These are phyloP conservation scores for Synergus itoensis DNA, from an alignment of 2,888 invertebrate species.

Conservation along the genomic window DNA sequence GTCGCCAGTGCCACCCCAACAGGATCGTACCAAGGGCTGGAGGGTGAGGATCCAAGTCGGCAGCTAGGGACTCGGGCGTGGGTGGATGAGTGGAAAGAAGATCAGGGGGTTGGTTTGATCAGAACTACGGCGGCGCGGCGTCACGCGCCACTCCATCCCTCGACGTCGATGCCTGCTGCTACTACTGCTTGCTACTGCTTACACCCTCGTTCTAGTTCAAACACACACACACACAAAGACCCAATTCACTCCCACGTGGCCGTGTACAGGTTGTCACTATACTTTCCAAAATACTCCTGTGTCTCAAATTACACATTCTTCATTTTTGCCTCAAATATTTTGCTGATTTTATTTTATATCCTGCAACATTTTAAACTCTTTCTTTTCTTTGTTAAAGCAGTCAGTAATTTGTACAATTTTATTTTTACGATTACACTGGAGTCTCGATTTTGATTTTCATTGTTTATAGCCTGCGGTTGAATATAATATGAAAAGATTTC, in stretches of 20 bases:
- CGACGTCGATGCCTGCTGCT: constrained; percentile 52
- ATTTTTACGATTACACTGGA: no score
- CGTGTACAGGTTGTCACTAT: constrained; percentile 4
- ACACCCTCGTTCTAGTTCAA: constrained; percentile 47
- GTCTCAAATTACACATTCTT: neutral
- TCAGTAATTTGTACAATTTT: no score
- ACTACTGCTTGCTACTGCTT: constrained; percentile 36
- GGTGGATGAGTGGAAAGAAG: constrained; percentile 9
- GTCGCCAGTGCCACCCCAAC: constrained; percentile 51
- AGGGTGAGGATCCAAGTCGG: constrained; percentile 37
- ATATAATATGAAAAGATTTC: no score
- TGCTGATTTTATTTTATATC: neutral
- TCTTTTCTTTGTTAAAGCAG: no score
- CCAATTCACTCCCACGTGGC: neutral
- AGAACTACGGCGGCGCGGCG: constrained; percentile 47
- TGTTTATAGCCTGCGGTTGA: no score
- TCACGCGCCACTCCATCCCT: constrained; percentile 53
- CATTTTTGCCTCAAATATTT: neutral
- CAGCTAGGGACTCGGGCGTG: constrained; percentile 1
- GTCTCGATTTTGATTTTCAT: no score
- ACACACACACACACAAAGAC: neutral
- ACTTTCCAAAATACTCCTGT: neutral
- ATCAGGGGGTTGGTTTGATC: constrained; percentile 43
- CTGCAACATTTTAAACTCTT: no score
- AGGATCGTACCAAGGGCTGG: constrained; percentile 44